Base-by-base conservation (phyloP, 2,797 vertebrate species). In the Siniperca scherzeri region DNA sequence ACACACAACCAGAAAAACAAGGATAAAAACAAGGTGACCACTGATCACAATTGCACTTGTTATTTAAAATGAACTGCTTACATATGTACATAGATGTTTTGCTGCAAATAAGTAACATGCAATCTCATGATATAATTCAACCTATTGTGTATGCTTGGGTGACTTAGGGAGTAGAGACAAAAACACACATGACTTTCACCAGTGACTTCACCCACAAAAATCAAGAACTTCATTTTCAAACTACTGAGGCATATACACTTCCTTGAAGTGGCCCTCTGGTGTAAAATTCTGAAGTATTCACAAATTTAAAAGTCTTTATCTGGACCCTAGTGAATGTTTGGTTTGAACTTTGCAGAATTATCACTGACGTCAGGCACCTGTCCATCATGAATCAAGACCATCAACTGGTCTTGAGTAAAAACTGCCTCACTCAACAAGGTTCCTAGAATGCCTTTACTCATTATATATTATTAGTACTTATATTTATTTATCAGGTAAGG, bases 321-420 rank as follows among this genome's bases (percentile, higher is more conserved):
- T 17, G 12, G 10, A 46, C 16, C 5, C 1, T 11, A 27, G 19
- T 7, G 3, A 59, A 40, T 69, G 6, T 59, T 70, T 73, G 1
- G 3, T 56, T 59, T 70, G 21, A 69, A 76, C 21, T 62, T 72
- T 78, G 19, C 30, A 56, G n/a, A 66, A 67, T 10, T 70, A 22
- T 30, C 2, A 38, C 2, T 22, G 13, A 78, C 30, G 36, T 56
- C 6, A 68, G 46, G 48, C n/a, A 74, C 55, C 44, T 66, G 53
- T 62, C 13, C 38, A 38, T 42, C 10, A 25, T 66, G 10, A 73
- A 56, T 27, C 33, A 56, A 60, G 17, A 22, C 17, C 53, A 38
- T 5, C 17, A 60, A 10, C 4, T 69, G 12, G 25, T 64, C 17
- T 16, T 46, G 2, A 6, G 2, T 53, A 25, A 65, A 33, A 61